These are phyloP conservation scores for Drosophila tani DNA, from an alignment of 1,140 invertebrate species.

Conservation along the genomic window DNA sequence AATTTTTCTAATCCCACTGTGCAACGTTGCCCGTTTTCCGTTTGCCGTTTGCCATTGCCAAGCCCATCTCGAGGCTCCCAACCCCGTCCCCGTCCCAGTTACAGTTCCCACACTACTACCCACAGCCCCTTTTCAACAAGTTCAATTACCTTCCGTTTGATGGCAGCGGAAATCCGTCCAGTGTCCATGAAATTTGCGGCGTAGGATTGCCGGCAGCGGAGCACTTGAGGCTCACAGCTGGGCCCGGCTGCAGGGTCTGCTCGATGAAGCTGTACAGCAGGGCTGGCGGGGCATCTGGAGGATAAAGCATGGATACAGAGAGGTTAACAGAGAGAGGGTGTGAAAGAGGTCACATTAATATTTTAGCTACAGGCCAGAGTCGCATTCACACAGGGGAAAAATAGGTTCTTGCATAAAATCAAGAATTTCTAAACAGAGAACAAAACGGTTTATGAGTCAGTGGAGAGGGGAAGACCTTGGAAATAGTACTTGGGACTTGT, in stretches of 20 bases:
- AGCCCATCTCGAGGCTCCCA: constrained; percentile 13
- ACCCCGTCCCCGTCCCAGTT: neutral
- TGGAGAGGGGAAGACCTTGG: neutral
- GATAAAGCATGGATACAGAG: constrained; percentile 5
- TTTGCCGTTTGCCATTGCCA: constrained; percentile 60
- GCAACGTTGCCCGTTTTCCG: constrained; percentile 6
- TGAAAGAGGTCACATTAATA: constrained; percentile 71
- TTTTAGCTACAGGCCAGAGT: constrained; percentile 51
- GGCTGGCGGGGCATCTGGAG: constrained; percentile 92
- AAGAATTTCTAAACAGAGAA: neutral
- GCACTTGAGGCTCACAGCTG: constrained; percentile 94
- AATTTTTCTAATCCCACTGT: neutral
- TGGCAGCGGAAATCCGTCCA: constrained; percentile 92
- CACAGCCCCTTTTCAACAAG: constrained; percentile 74
- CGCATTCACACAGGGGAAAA: constrained; percentile 1
- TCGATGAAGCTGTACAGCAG: constrained; percentile 93
- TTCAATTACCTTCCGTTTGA: constrained; percentile 89
- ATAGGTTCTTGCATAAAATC: constrained; percentile 13
- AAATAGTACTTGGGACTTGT: neutral
- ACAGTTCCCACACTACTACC: neutral
- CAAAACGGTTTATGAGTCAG: constrained; percentile 10
- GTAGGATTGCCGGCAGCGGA: constrained; percentile 94
- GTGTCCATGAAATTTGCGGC: constrained; percentile 92
- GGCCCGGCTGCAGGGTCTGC: constrained; percentile 93
- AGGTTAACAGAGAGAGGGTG: constrained; percentile 60